phyloP scores from a whole-genome alignment of 2,797 vertebrate genomes.

The Catharus ustulatus region DNA sequence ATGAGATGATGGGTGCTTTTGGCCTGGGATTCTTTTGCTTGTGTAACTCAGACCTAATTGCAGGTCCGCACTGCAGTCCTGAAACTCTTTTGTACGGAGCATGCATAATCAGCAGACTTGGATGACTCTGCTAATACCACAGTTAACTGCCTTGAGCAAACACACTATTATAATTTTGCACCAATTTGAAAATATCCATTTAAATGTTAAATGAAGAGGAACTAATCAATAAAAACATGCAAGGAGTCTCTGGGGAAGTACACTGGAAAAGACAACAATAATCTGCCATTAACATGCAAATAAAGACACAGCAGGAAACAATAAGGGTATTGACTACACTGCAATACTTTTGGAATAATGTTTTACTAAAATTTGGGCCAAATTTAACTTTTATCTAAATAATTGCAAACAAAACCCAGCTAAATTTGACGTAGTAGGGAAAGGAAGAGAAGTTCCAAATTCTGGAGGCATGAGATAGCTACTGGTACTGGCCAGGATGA shows the following conservation, averaged over 20 bases:
- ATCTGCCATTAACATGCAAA: conserved; percentile 66
- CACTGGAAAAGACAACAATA: conserved; percentile 21
- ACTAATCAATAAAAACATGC: conserved; percentile 71
- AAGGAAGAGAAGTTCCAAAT: background rate
- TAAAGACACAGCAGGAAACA: conserved; percentile 58
- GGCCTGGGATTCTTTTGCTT: background rate
- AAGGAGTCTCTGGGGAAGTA: conserved; percentile 44
- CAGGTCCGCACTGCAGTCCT: background rate
- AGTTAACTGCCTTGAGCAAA: conserved; percentile 64
- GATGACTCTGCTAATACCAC: conserved; percentile 18
- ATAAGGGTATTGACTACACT: background rate
- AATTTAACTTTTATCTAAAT: conserved; percentile 35
- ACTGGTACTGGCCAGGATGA: background rate
- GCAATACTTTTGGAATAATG: background rate
- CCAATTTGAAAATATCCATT: conserved; percentile 66
- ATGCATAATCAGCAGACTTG: conserved; percentile 5
- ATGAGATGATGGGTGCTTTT: background rate
- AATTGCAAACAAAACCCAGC: background rate
- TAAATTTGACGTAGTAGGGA: background rate
- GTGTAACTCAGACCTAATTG: conserved; percentile 26
- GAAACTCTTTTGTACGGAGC: background rate
- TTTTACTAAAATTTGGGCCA: background rate
- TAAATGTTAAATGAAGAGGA: conserved; percentile 71
- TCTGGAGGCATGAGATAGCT: background rate
- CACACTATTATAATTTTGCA: conserved; percentile 45